These are phyloP conservation scores for Contarinia nasturtii DNA, from an alignment of 1,140 invertebrate species.

Conservation along the genomic window DNA sequence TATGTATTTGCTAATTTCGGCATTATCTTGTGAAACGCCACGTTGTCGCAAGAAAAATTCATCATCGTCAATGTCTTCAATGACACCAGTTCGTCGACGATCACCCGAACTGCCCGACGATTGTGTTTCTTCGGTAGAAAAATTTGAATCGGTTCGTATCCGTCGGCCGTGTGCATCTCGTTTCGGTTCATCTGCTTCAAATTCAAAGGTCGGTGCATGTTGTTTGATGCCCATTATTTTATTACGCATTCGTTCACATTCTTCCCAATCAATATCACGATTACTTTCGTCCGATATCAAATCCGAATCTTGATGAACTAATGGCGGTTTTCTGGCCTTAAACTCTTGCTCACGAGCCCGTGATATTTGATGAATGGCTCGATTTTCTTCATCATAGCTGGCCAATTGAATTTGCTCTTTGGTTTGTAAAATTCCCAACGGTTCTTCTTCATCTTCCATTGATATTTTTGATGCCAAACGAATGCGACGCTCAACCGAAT, in stretches of 20 bases:
- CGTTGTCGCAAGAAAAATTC: slow-evolving; percentile 65
- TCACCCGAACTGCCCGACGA: slow-evolving; percentile 23
- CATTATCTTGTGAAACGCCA: slow-evolving; percentile 62
- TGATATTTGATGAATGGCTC: slow-evolving; percentile 22
- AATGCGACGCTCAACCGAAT: slow-evolving; percentile 23
- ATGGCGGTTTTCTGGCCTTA: slow-evolving; percentile 15
- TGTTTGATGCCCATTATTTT: not conserved
- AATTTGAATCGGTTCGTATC: not conserved
- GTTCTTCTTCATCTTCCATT: slow-evolving; percentile 13
- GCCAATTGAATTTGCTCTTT: slow-evolving; percentile 18
- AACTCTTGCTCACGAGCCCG: slow-evolving; percentile 17
- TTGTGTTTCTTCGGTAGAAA: slow-evolving; percentile 16
- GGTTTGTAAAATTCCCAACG: slow-evolving; percentile 13
- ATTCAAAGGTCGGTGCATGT: not conserved
- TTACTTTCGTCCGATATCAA: slow-evolving; percentile 21
- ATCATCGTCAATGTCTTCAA: slow-evolving; percentile 70
- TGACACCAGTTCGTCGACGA: slow-evolving; percentile 33
- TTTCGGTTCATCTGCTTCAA: not conserved
- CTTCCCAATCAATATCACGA: slow-evolving; percentile 16
- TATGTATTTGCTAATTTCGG: slow-evolving; percentile 52
- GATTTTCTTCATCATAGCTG: slow-evolving; percentile 22
- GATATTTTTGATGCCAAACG: slow-evolving; percentile 17
- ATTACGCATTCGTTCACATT: slow-evolving; percentile 11
- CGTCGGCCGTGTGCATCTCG: not conserved
- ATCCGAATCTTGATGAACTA: slow-evolving; percentile 21